These are phyloP conservation scores for Yasuhikotakia modesta DNA, from an alignment of 2,797 vertebrate genomes.

Conservation along the genomic window DNA sequence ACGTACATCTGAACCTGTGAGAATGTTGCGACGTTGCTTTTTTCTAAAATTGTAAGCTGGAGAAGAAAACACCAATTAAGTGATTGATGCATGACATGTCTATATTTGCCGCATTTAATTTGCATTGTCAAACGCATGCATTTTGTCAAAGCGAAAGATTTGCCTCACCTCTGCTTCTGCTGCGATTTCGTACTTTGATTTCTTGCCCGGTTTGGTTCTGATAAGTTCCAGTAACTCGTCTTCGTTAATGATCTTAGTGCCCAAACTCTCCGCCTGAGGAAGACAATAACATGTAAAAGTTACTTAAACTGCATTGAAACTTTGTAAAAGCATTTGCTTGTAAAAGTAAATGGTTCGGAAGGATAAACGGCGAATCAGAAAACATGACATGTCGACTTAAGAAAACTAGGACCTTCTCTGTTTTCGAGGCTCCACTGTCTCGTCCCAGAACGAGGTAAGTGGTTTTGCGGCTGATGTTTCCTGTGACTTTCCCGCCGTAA, in stretches of 20 bases:
- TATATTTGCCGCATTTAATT: neutral
- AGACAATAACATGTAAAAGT: neutral
- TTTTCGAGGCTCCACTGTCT: constrained; percentile 89
- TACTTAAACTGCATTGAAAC: neutral
- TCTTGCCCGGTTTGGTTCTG: constrained; percentile 92
- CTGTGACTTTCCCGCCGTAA: constrained; percentile 94
- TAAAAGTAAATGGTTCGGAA: too few species aligned
- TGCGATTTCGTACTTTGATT: constrained; percentile 91
- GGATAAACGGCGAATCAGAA: too few species aligned
- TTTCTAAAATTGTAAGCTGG: neutral
- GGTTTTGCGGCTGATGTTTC: constrained; percentile 94
- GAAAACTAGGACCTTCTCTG: constrained; percentile 83
- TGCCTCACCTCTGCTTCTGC: constrained; percentile 85
- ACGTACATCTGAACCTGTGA: too few species aligned
- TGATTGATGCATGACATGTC: neutral
- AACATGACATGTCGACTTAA: too few species aligned
- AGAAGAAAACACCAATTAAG: neutral
- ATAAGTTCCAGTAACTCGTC: constrained; percentile 90
- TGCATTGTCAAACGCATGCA: neutral
- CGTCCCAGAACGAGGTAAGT: constrained; percentile 90
- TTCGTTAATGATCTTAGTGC: constrained; percentile 90
- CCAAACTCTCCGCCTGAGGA: constrained; percentile 84
- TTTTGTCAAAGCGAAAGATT: neutral
- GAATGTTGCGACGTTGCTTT: too few species aligned
- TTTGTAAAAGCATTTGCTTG: neutral